phyloP scores from a whole-genome alignment of 2,888 invertebrate genomes.

The Noctua fimbriata region DNA sequence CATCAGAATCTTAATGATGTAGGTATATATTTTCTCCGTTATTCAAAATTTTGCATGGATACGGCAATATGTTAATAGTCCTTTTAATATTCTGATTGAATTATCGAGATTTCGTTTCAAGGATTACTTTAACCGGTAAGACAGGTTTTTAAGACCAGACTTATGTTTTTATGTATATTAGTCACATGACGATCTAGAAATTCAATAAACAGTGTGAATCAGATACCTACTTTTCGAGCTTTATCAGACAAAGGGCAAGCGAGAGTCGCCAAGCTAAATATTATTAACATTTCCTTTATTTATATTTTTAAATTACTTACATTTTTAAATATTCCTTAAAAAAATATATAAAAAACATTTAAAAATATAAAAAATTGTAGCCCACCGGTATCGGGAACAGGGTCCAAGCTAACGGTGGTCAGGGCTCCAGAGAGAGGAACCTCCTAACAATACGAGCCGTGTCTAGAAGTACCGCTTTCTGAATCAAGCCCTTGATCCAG shows the following conservation, averaged over 20 bases:
- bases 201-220: neutral
- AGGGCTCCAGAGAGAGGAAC: no score
- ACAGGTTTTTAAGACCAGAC: constrained; percentile 19
- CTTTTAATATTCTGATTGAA: neutral
- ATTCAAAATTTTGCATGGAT: neutral
- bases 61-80: neutral
- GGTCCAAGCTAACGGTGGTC: no score
- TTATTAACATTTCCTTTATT: no score
- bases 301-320: no score
- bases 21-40: neutral
- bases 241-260: neutral
- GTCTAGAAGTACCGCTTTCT: no score
- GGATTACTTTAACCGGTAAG: constrained; percentile 1
- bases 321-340: no score
- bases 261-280: no score
- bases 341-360: no score
- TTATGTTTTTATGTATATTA: neutral
- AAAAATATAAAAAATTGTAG: no score
- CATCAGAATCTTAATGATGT: neutral
- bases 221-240: neutral
- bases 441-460: no score
- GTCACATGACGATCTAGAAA: neutral
- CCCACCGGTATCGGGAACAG: no score
- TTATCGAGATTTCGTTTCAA: constrained; percentile 1
- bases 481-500: no score